Base-by-base conservation (phyloP, 2,797 vertebrate species). In the Lates japonicus region DNA sequence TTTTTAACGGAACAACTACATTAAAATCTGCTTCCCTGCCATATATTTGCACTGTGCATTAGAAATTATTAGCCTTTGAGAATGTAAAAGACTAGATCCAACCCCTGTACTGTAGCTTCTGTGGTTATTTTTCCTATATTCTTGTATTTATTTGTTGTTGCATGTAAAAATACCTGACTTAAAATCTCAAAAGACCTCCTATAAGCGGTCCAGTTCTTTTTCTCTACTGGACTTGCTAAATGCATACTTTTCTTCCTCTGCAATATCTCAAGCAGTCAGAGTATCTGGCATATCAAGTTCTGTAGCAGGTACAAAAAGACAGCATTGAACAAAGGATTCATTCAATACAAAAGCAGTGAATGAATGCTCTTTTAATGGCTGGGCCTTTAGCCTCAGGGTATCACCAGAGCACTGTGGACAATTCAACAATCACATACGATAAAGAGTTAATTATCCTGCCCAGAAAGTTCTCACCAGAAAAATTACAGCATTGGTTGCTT, bases 371-470 rank as follows among this genome's bases (percentile, higher is more conserved):
- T 39, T 52, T 61, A 25, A 60, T 29, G 33, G 22, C 63, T 2
- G 22, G 25, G 67, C 19, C 11, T 31, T 25, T 33, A 52, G 75
- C 80, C 73, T 66, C 37, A 1, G 55, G 41, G 68, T 17, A 22
- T 60, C 48, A 55, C 37, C 16, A 35, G 64, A 46, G 22, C 29
- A 8, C 22, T 0, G 10, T 33, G 42, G 68, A 62, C 49, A 39
- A 16, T 62, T 20, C 61, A 33, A 31, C n/a, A 19, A 37, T 55
- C 54, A 49, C 35, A 25, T 3, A 8, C 46, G 20, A 70, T 49
- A 31, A 64, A 63, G 61, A 81, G 58, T 46, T 48, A 39, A 37
- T 69, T 48, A 63, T 80, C 65, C 58, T 35, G 22, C 9, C 25
- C 20, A 57, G 64, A 55, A 14, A 3, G 16, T 51, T 60, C 44